A percentile compares a stretch with the other conserved stretches of the same genome.
These are phyloP conservation scores for Hyphantria cunea DNA, from an alignment of 1,140 invertebrate genomes.

Conservation along the genomic window DNA sequence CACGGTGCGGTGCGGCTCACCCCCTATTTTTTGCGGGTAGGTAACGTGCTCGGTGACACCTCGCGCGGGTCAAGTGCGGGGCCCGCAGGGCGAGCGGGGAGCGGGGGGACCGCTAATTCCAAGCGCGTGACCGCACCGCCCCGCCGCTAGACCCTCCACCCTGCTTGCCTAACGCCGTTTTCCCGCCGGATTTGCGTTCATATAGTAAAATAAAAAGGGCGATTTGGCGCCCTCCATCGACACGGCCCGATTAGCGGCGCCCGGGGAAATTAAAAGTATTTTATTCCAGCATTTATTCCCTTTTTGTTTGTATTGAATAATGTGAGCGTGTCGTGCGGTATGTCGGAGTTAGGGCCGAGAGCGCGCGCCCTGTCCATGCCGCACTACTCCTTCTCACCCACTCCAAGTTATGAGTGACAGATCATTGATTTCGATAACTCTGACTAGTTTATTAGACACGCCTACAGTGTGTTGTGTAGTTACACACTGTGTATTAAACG, in stretches of 20 bases:
- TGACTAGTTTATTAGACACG: too few relatives aligned
- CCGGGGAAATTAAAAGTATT: slow-evolving; percentile 81
- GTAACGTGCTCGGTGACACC: slow-evolving; percentile 72
- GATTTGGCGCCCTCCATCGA: slow-evolving; percentile 76
- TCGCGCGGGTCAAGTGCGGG: slow-evolving; percentile 71
- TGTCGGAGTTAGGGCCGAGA: slow-evolving; percentile 34
- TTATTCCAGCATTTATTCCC: slow-evolving; percentile 78
- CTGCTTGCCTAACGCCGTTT: slow-evolving; percentile 48
- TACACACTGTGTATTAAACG: too few relatives aligned
- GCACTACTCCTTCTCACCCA: slow-evolving; percentile 10
- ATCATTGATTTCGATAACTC: slow-evolving; percentile 47
- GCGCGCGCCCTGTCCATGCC: slow-evolving; percentile 21
- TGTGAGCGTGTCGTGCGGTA: slow-evolving; percentile 46
- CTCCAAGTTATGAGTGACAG: slow-evolving; percentile 31
- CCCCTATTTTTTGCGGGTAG: slow-evolving; percentile 68
- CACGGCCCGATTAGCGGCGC: slow-evolving; percentile 77
- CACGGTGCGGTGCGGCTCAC: slow-evolving; percentile 40
- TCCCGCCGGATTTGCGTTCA: slow-evolving; percentile 79
- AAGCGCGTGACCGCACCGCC: slow-evolving; percentile 66
- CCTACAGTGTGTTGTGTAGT: too few relatives aligned
- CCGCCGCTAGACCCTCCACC: slow-evolving; percentile 23
- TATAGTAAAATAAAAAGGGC: slow-evolving; percentile 80
- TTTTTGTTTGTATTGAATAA: slow-evolving; percentile 76
- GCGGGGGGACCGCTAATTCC: slow-evolving; percentile 62
- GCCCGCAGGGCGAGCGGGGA: slow-evolving; percentile 35